Evolutionary conservation across 2,888 invertebrate species (phyloP).

Genomic region (Carcina quercana): DNA sequence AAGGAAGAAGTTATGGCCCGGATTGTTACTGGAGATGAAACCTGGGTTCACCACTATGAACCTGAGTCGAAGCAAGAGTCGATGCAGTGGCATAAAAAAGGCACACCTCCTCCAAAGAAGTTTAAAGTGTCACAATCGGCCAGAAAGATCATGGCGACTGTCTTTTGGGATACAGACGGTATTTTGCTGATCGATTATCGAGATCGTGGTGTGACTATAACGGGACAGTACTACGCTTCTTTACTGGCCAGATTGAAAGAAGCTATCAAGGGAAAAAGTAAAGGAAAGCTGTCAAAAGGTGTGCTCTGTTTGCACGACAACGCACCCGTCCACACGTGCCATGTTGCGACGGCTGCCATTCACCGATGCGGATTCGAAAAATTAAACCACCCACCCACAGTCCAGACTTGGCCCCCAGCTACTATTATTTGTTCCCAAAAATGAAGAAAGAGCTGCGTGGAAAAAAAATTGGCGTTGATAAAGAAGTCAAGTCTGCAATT

Average conservation of each 20-base stretch:
- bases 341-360: slow-evolving; percentile 14
- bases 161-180: not conserved
- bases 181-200: not conserved
- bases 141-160: no score
- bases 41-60: not conserved
- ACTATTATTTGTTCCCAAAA: slow-evolving; percentile 8
- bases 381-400: slow-evolving; percentile 9
- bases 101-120: not conserved
- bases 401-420: slow-evolving; percentile 6
- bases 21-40: not conserved
- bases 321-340: slow-evolving; percentile 15
- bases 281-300: slow-evolving; percentile 9
- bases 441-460: not conserved
- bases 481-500: no score
- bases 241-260: slow-evolving; percentile 15
- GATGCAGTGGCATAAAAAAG: not conserved
- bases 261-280: slow-evolving; percentile 8
- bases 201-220: slow-evolving; percentile 4
- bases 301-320: slow-evolving; percentile 15
- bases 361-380: slow-evolving; percentile 10
- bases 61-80: not conserved
- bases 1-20: not conserved
- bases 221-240: slow-evolving; percentile 12
- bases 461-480: no score
- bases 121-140: not conserved